These are phyloP conservation scores for Simalia tracyae DNA, from an alignment of 2,797 vertebrate species.

Conservation along the genomic window DNA sequence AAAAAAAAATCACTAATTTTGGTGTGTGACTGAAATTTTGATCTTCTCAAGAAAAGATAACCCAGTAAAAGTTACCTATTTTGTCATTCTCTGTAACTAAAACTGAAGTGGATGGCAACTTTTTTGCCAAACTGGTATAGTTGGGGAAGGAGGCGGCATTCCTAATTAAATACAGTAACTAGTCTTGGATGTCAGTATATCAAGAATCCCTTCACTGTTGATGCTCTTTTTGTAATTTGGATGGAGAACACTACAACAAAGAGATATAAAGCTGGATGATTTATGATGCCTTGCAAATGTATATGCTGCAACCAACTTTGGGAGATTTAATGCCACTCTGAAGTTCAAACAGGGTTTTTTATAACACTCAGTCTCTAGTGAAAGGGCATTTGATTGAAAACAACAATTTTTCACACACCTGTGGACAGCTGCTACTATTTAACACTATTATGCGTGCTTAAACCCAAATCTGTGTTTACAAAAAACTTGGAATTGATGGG, in stretches of 20 bases:
- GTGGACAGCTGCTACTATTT: not conserved
- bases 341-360: not conserved
- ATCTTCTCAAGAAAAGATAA: not conserved
- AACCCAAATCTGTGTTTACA: not conserved
- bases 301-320: not conserved
- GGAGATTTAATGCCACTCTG: not conserved
- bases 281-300: not conserved
- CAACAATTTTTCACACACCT: not conserved
- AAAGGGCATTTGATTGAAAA: not conserved
- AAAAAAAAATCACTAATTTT: slow-evolving; percentile 29
- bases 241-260: not conserved
- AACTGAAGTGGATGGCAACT: not conserved
- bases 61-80: not conserved
- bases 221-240: not conserved
- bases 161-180: slow-evolving; percentile 15
- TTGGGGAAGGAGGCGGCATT: not conserved
- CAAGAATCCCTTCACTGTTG: not conserved
- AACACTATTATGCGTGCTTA: not conserved
- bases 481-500: not conserved
- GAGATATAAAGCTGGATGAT: not conserved
- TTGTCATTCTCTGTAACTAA: not conserved
- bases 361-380: not conserved
- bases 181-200: fast-evolving
- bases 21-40: slow-evolving; percentile 9
- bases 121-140: not conserved